These are phyloP conservation scores for Hemiscyllium ocellatum DNA, from an alignment of 2,113 vertebrate genomes.

Conservation along the genomic window DNA sequence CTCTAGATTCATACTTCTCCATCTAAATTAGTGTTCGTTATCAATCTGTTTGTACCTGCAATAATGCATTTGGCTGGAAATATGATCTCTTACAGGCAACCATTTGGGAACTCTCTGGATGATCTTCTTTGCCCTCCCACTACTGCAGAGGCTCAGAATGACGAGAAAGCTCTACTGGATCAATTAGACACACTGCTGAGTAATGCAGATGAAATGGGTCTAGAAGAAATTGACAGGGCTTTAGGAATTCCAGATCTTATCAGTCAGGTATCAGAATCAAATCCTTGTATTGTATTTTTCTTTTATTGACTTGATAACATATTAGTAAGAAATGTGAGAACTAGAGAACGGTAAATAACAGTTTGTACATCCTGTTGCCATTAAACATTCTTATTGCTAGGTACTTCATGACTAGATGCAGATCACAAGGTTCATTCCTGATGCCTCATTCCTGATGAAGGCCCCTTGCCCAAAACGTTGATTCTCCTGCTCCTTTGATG, in stretches of 20 bases:
- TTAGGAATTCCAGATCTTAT: conserved; percentile 94
- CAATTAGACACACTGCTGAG: conserved; percentile 88
- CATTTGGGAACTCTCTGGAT: conserved; percentile 75
- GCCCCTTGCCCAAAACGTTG: no score
- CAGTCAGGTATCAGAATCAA: conserved; percentile 67
- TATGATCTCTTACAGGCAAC: conserved; percentile 56
- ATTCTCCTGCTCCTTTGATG: no score
- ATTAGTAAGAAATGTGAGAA: background rate
- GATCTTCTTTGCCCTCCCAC: conserved; percentile 76
- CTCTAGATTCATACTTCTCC: background rate
- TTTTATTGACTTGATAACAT: background rate
- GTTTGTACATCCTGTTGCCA: background rate
- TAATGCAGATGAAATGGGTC: conserved; percentile 77
- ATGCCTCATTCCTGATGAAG: no score
- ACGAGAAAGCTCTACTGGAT: conserved; percentile 83
- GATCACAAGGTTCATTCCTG: background rate
- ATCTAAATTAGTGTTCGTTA: background rate
- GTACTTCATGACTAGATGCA: background rate
- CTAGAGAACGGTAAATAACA: background rate
- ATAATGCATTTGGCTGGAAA: background rate
- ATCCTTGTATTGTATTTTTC: background rate
- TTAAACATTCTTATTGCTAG: background rate
- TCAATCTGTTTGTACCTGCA: background rate
- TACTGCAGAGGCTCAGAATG: conserved; percentile 75
- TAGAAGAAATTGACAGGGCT: conserved; percentile 92